Base-by-base conservation (phyloP, 2,797 vertebrate species). In the Macroramphosus scolopax region DNA sequence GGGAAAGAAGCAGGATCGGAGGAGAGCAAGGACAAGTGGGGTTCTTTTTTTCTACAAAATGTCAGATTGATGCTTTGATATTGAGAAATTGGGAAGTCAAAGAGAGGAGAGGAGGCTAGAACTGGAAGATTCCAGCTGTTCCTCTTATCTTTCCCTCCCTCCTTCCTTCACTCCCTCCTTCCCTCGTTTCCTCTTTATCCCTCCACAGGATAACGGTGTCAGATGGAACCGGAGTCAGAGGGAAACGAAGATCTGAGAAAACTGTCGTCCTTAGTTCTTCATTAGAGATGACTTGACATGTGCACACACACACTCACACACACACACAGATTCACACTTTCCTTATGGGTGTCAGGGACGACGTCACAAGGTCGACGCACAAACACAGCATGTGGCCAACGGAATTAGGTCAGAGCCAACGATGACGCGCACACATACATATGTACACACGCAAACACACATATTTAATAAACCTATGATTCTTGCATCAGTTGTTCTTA, bases 401-500 rank as follows among this genome's bases (percentile, higher is more conserved):
- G 36, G 80, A 86, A 81, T 80, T 69, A 75, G 79, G 83, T 84
- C 84, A 83, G 29, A 51, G 45, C 46, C 52, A 51, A 60, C 56
- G 39, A 25, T 44, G 32, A 51, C 34, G 57, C 40, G 49, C 29
- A 25, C 24, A 30, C 18, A 31, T 5, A 32, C n/a, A 31, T 6
- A 15, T 10, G 10, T 5, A 29, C 15, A 13, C 32, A 32, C 26
- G 37, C 30, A 47, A 32, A 40, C 20, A 36, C 45, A 14, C 12
- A 45, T 41, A 51, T 18, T 55, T 11, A 63, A 72, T 22, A 31
- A 51, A 62, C 17, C 4, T 13, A 3, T 14, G n/a, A 58, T 55
- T 66, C 42, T 55, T 59, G 31, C 37, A 43, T 63, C 40, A 47
- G 41, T 28, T 34, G 32, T 63, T 66, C 40, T 54, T n/a, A 47